phyloP scores from a whole-genome alignment of 1,140 invertebrate genomes.

The Atta colombica region DNA sequence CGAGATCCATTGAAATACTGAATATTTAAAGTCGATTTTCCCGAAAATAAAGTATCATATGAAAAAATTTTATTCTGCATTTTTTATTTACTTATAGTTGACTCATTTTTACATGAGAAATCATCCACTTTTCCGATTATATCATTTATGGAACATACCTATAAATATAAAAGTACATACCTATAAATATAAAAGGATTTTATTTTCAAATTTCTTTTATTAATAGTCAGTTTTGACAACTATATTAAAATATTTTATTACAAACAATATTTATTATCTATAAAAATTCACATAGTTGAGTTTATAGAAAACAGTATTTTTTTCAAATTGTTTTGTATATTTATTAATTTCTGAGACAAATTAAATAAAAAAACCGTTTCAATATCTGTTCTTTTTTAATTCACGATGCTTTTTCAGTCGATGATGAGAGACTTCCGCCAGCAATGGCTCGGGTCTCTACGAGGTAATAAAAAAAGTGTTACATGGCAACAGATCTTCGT shows the following conservation, averaged over 20 bases:
- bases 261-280: slow-evolving; percentile 10
- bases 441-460: slow-evolving; percentile 38
- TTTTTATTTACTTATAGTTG: too few species aligned
- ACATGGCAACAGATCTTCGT: slow-evolving; percentile 57
- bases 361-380: not conserved
- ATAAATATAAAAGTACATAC: too few species aligned
- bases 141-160: too few species aligned
- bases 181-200: not conserved
- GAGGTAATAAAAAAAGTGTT: slow-evolving; percentile 68
- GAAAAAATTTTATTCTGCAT: too few species aligned
- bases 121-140: too few species aligned
- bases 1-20: too few species aligned
- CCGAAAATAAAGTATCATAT: too few species aligned
- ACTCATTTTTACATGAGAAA: too few species aligned
- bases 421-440: slow-evolving; percentile 32
- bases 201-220: not conserved
- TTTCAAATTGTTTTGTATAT: too few species aligned
- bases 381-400: not conserved
- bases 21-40: too few species aligned
- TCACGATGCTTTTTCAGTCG: not conserved
- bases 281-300: slow-evolving; percentile 2
- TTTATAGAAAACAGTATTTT: not conserved
- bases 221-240: not conserved
- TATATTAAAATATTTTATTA: not conserved
- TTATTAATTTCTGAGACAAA: not conserved